Conservation (phyloP, 2,113 vertebrate genomes). For the Xerus inauris region DNA sequence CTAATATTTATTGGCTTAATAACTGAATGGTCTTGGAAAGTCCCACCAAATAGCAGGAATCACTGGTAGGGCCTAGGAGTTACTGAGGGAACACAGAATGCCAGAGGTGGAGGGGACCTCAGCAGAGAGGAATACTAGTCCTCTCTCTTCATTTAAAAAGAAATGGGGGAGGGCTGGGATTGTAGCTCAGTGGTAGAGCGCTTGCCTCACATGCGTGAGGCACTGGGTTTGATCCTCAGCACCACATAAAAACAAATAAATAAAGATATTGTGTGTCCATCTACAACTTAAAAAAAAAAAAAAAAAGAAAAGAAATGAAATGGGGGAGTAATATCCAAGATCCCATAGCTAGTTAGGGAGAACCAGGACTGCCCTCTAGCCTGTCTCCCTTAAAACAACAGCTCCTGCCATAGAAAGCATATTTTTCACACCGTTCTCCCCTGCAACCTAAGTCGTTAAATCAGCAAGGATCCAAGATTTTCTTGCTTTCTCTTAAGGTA, state of each 20-base stretch:
- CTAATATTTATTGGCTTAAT: background rate
- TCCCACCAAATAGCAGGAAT: background rate
- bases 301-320: too few relatives aligned
- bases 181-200: too few relatives aligned
- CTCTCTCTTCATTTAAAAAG: slow-evolving; percentile 1
- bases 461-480: background rate
- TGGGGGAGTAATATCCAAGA: background rate
- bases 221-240: too few relatives aligned
- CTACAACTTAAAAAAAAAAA: too few relatives aligned
- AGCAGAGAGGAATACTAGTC: background rate
- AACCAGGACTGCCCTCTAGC: background rate
- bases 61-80: background rate
- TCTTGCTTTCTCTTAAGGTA: background rate
- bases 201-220: too few relatives aligned
- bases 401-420: background rate
- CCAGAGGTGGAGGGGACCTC: background rate
- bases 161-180: too few relatives aligned
- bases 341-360: background rate
- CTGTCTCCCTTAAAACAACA: background rate
- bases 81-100: slow-evolving; percentile 36
- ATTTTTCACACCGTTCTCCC: background rate
- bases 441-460: background rate
- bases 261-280: too few relatives aligned
- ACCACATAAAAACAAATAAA: too few relatives aligned
- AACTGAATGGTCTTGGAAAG: slow-evolving; percentile 24